phyloP scores from a whole-genome alignment of 2,797 vertebrate genomes.

The Acipenser oxyrinchus region DNA sequence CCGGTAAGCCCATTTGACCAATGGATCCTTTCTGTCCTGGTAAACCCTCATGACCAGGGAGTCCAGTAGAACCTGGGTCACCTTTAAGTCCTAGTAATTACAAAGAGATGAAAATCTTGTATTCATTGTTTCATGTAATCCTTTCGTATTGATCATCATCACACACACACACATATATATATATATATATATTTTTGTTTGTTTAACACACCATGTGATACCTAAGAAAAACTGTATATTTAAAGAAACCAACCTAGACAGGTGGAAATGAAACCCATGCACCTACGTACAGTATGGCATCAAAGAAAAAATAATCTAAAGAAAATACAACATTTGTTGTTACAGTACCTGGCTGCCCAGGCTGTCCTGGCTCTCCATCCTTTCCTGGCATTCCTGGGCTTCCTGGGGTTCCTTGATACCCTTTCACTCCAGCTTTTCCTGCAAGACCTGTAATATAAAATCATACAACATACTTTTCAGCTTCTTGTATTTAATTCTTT shows the following conservation, averaged over 20 bases:
- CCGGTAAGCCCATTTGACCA: conserved; percentile 92
- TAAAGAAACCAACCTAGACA: too few species aligned
- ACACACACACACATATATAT: background rate
- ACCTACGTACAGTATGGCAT: background rate
- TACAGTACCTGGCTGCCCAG: conserved; percentile 74
- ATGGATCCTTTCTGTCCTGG: conserved; percentile 74
- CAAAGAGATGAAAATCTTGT: background rate
- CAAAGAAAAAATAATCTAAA: background rate
- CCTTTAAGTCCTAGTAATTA: conserved; percentile 76
- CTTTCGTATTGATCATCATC: background rate
- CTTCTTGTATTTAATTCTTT: too few species aligned
- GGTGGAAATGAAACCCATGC: too few species aligned
- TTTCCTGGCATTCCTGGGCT: conserved; percentile 74
- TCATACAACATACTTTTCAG: too few species aligned
- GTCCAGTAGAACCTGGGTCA: conserved; percentile 69
- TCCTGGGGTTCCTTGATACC: conserved; percentile 65
- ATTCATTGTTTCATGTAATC: background rate
- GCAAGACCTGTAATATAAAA: conserved; percentile 48
- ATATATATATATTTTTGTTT: background rate
- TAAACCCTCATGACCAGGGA: conserved; percentile 62
- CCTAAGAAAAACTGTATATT: too few species aligned
- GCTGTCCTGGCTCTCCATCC: conserved; percentile 74
- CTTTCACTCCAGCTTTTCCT: conserved; percentile 66
- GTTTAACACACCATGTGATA: too few species aligned
- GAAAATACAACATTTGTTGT: background rate